Percentiles rank a stretch among this genome's conserved stretches.
Conservation (phyloP, 2,113 vertebrate species). For the Otus sunia region DNA sequence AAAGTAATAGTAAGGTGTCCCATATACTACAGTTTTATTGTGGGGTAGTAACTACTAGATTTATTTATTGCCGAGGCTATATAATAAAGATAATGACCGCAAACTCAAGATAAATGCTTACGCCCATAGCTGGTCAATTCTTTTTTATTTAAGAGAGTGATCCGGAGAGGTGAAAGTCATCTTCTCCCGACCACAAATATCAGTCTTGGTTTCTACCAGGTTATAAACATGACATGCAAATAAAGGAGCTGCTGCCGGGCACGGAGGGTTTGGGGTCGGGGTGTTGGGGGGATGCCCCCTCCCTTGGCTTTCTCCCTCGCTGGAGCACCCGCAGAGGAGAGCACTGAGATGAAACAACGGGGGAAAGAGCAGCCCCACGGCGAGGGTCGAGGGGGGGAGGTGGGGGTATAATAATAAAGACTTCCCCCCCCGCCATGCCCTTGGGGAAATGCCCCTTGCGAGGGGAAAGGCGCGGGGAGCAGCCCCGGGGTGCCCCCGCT, state of each 20-base stretch:
- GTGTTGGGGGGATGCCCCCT: not conserved
- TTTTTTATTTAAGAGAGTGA: conserved; percentile 74
- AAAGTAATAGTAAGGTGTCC: conserved; percentile 76
- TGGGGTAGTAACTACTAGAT: conserved; percentile 65
- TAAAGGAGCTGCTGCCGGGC: conserved; percentile 43
- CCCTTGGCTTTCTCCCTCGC: not conserved
- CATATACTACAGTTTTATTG: conserved; percentile 72
- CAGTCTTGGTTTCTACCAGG: conserved; percentile 69
- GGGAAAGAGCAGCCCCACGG: not conserved
- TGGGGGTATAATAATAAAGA: not conserved
- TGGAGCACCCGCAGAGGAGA: conserved; percentile 22
- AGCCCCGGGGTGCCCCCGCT: not conserved
- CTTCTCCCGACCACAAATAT: conserved; percentile 61
- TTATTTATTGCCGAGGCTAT: conserved; percentile 72
- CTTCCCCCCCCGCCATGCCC: not conserved
- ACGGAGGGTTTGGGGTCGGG: conserved; percentile 10
- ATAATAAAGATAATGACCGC: conserved; percentile 76
- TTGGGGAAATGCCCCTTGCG: not conserved
- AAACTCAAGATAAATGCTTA: conserved; percentile 75
- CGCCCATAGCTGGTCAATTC: conserved; percentile 67
- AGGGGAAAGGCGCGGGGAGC: not conserved
- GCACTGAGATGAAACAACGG: conserved; percentile 8
- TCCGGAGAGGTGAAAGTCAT: conserved; percentile 66
- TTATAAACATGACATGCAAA: conserved; percentile 75
- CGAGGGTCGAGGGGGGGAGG: fast-evolving